phyloP scores from a whole-genome alignment of 2,888 invertebrate species.

The Diploptera punctata region DNA sequence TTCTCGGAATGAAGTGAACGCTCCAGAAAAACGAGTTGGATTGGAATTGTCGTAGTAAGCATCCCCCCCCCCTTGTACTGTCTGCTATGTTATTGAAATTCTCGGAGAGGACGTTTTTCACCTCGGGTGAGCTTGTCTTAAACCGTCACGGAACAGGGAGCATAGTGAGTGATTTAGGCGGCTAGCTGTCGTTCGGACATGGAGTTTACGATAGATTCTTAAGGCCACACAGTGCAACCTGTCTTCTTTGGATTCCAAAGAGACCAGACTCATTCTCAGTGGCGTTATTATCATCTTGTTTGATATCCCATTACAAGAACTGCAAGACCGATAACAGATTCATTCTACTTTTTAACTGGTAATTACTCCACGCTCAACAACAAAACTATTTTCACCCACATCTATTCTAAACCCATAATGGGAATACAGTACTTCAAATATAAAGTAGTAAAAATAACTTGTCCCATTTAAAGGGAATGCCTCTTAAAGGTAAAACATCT shows the following conservation, averaged over 20 bases:
- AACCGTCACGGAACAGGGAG: background rate
- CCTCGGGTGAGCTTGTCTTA: slow-evolving; percentile 10
- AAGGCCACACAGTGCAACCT: slow-evolving; percentile 4
- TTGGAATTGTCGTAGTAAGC: slow-evolving; percentile 10
- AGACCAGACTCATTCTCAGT: no score
- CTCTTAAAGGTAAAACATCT: no score
- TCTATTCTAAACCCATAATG: no score
- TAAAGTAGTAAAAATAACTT: no score
- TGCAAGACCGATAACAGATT: no score
- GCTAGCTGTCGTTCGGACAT: slow-evolving; percentile 7
- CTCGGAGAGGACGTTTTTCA: slow-evolving; percentile 11
- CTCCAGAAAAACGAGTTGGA: slow-evolving; percentile 6
- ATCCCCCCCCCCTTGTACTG: background rate
- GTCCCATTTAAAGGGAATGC: no score
- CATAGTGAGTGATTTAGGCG: slow-evolving; percentile 12
- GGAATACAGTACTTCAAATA: no score
- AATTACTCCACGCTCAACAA: no score
- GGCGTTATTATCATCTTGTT: no score
- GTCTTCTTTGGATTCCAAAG: background rate
- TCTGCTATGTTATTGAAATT: slow-evolving; percentile 5
- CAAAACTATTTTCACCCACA: no score
- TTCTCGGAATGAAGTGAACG: slow-evolving; percentile 2
- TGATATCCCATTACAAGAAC: no score
- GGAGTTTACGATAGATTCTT: background rate
- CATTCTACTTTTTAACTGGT: no score